These are phyloP conservation scores for Megamerina dolium DNA, from an alignment of 2,888 invertebrate species.

Conservation along the genomic window DNA sequence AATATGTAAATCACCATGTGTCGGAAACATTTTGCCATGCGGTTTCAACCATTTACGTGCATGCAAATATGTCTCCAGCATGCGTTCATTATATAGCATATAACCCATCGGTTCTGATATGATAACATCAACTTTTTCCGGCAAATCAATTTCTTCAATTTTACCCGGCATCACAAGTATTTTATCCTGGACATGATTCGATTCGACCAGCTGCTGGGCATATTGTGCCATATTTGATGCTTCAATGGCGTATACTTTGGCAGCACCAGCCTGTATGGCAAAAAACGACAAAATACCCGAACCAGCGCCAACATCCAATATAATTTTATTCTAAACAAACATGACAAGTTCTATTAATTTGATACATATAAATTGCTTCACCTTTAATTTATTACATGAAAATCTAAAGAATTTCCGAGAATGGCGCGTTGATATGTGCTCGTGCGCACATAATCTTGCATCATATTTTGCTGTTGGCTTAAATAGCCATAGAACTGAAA, in stretches of 20 bases:
- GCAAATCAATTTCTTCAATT: conserved; percentile 95
- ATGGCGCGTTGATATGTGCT: conserved; percentile 98
- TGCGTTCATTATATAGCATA: conserved; percentile 98
- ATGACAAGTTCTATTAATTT: no score
- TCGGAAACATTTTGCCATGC: conserved; percentile 94
- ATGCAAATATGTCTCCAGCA: conserved; percentile 97
- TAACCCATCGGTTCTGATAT: conserved; percentile 99
- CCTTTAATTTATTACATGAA: conserved; percentile 52
- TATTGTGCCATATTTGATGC: conserved; percentile 98
- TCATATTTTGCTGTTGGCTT: conserved; percentile 99
- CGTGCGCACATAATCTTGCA: conserved; percentile 98
- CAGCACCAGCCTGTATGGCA: conserved; percentile 95
- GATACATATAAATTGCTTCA: neutral
- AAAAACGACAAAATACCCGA: conserved; percentile 98
- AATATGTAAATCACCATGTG: conserved; percentile 92
- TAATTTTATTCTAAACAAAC: conserved; percentile 73
- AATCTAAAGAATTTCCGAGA: conserved; percentile 86
- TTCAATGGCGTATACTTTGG: conserved; percentile 97
- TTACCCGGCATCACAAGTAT: conserved; percentile 94
- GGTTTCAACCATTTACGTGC: conserved; percentile 96
- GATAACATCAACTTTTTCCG: conserved; percentile 93
- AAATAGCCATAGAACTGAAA: conserved; percentile 99
- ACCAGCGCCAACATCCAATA: conserved; percentile 97
- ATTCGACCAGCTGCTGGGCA: conserved; percentile 81
- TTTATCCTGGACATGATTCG: conserved; percentile 81